A percentile compares a stretch with the other conserved stretches of the same genome.
Evolutionary conservation across 2,888 invertebrate species (phyloP).

Genomic region (Eretmocerus hayati): DNA sequence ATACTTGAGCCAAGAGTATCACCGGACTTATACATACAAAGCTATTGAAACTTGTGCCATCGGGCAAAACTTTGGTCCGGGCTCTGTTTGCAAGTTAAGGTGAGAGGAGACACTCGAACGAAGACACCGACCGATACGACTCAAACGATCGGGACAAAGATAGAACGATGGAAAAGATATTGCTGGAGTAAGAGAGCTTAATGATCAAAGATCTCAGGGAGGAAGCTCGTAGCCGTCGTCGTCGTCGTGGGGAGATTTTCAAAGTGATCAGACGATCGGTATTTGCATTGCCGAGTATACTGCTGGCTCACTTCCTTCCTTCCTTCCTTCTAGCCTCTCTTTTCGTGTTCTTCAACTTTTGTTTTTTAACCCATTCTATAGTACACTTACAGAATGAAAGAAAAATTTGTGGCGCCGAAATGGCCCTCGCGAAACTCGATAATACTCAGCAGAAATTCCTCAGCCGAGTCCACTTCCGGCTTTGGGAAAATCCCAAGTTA

Average conservation of each 20-base stretch:
- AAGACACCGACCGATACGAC: no score
- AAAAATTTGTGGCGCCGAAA: no score
- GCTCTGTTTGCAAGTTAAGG: conserved; percentile 1
- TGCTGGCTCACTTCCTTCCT: no score
- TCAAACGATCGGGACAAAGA: no score
- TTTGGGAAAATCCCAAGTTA: neutral
- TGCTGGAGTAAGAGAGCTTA: neutral
- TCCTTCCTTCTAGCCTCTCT: no score
- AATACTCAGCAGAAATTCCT: conserved; percentile 1
- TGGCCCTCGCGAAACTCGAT: conserved; percentile 3
- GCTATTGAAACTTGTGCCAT: conserved; percentile 18
- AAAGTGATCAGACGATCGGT: no score
- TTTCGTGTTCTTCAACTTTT: no score
- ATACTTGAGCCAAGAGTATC: neutral
- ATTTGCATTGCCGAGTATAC: no score
- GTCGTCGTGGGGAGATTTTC: no score
- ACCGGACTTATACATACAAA: conserved; percentile 9
- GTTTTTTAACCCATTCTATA: no score
- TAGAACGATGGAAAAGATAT: no score
- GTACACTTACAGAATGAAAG: no score
- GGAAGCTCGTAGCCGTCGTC: neutral
- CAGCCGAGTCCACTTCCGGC: conserved; percentile 7
- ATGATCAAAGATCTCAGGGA: neutral
- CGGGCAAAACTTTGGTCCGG: conserved; percentile 14
- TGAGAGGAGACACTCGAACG: conserved; percentile 5